These are phyloP conservation scores for Sciurus vulgaris DNA, from an alignment of 2,797 vertebrate species.

Conservation along the genomic window DNA sequence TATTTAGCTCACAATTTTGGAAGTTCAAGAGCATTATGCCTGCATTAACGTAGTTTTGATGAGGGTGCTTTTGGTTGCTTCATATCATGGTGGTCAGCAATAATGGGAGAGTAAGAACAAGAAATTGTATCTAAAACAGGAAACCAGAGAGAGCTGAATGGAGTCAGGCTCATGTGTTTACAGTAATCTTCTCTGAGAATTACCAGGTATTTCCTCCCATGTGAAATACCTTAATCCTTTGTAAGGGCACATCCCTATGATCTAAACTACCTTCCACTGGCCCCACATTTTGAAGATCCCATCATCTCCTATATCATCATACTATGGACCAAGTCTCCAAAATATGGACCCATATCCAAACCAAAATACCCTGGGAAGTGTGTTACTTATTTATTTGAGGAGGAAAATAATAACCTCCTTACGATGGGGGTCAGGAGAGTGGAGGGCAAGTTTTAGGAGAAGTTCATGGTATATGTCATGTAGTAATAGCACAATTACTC, in stretches of 20 bases:
- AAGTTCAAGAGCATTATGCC: neutral
- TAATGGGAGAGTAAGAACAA: neutral
- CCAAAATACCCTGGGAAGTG: neutral
- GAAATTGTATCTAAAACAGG: neutral
- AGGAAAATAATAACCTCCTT: neutral
- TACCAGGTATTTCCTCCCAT: neutral
- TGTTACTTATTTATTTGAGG: slow-evolving; percentile 9
- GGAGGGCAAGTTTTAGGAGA: neutral
- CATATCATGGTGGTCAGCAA: neutral
- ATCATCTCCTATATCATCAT: neutral
- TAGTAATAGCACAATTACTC: neutral
- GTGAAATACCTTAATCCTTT: too few relatives aligned
- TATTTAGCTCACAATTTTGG: too few relatives aligned
- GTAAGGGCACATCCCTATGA: too few relatives aligned
- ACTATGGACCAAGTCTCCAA: neutral
- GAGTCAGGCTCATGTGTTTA: neutral
- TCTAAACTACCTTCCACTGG: neutral
- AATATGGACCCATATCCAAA: too few relatives aligned
- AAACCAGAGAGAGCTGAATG: neutral
- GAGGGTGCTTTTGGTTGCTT: neutral
- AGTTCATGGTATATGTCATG: neutral
- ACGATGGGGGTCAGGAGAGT: neutral
- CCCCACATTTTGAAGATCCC: neutral
- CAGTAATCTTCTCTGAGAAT: neutral
- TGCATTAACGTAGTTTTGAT: neutral